Conservation (phyloP, 2,113 vertebrate species). For the Actenoides lindsayi region DNA sequence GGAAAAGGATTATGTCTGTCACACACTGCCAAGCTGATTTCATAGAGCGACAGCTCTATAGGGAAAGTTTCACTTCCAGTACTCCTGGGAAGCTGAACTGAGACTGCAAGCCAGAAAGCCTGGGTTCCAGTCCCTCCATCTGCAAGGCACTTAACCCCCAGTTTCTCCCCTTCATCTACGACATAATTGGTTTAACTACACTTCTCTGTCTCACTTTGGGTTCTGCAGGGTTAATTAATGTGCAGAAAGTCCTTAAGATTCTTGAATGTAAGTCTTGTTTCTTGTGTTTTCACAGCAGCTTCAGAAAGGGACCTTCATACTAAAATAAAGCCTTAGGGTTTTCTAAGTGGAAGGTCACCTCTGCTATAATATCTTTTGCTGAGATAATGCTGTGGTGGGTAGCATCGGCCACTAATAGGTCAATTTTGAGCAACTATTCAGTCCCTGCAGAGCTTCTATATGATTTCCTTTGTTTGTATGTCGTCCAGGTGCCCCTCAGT, state of each 20-base stretch:
- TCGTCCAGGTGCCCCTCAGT: background rate
- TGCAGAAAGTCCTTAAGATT: background rate
- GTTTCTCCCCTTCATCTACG: background rate
- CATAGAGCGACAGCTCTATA: background rate
- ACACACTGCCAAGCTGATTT: conserved; percentile 70
- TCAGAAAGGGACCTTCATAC: background rate
- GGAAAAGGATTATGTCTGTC: conserved; percentile 67
- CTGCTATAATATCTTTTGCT: background rate
- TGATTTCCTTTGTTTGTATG: background rate
- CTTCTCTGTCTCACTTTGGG: background rate
- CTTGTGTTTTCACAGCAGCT: background rate
- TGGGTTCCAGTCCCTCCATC: conserved; percentile 21
- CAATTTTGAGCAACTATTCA: background rate
- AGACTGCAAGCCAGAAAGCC: background rate
- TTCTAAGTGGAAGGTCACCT: background rate
- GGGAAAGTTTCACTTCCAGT: conserved; percentile 50
- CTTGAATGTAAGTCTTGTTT: background rate
- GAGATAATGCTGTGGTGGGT: background rate
- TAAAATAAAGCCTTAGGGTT: background rate
- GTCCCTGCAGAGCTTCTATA: background rate
- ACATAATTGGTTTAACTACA: background rate
- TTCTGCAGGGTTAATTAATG: background rate
- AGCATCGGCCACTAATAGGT: background rate
- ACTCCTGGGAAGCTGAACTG: background rate
- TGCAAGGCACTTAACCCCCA: background rate